Evolutionary conservation across 2,797 vertebrate genomes (phyloP), one percentile per base, ranked within the genome.

Genomic region (Tympanoctomys barrerae): DNA sequence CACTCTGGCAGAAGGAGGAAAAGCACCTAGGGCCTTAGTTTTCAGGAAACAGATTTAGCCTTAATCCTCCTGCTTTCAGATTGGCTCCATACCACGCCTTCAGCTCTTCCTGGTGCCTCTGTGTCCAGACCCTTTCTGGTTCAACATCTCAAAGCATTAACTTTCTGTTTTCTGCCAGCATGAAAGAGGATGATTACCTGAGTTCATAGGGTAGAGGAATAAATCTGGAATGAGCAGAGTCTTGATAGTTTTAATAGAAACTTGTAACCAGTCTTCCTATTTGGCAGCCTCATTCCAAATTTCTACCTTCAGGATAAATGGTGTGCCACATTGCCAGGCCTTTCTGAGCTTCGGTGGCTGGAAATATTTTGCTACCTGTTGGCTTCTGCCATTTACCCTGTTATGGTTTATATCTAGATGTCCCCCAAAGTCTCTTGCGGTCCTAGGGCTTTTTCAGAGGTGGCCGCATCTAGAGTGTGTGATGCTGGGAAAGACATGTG

Each of bases 361-460:
- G 26, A 93, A 91, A 57, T 64, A 26, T 57, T 71, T 90, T 93
- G 85, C 73, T 94, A 68, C 87, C 89, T 95, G 26, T 94, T 68
- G 70, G 42, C 31, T 86, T 46, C 73, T 68, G 7, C 49, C 86
- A 54, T 31, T n/a, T 82, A 78, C 28, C 42, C 11, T n/a, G 7
- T 70, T 70, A 70, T 36, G 66, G 66, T 62, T 62, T 62, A 3
- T n/a, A 33, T 70, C 66, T 70, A 9, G 16, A 36, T 70, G 66
- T 36, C 7, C 16, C 66, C 66, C 33, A 36, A 70, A 70, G 66
- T 8, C 33, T 70, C 66, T n/a, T 70, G 18, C 19, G 33, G 66
- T 70, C 33, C n/a, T 21, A 70, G 66, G 66, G 33, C 33, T 70
- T 70, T 66, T 70, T 70, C 66, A 70, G 66, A 36, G 66, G 33